These are phyloP conservation scores for Verasper variegatus DNA, from an alignment of 2,113 vertebrate species.

Conservation along the genomic window DNA sequence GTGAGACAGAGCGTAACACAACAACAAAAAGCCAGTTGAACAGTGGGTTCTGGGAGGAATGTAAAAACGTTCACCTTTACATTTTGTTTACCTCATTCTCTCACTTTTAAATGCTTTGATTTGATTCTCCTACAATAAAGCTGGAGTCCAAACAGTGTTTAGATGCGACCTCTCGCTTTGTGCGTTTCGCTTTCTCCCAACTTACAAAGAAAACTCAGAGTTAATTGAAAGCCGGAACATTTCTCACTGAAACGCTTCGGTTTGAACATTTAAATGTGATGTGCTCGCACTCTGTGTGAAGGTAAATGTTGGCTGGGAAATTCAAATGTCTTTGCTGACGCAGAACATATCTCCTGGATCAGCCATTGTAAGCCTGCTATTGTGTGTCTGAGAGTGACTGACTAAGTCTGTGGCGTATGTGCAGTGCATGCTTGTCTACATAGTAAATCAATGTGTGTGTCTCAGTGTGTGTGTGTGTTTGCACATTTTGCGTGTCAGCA, in stretches of 20 bases:
- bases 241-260: background rate
- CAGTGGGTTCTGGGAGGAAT: background rate
- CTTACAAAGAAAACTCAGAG: too few relatives aligned
- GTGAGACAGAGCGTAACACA: background rate
- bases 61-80: background rate
- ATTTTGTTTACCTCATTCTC: background rate
- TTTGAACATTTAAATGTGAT: slow-evolving; percentile 14
- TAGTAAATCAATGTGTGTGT: slow-evolving; percentile 60
- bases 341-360: slow-evolving; percentile 76
- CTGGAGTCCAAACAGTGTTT: background rate
- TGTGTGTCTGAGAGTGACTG: slow-evolving; percentile 74
- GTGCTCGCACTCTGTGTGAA: slow-evolving; percentile 36
- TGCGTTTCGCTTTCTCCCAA: background rate
- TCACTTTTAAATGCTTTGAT: slow-evolving; percentile 6
- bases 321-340: slow-evolving; percentile 75
- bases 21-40: background rate
- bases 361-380: slow-evolving; percentile 73
- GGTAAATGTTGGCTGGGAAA: slow-evolving; percentile 71
- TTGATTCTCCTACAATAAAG: background rate
- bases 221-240: background rate
- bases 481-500: slow-evolving; percentile 60
- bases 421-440: slow-evolving; percentile 57
- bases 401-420: slow-evolving; percentile 75
- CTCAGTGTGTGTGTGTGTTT: slow-evolving; percentile 23
- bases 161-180: slow-evolving; percentile 1